Evolutionary conservation across 2,797 vertebrate species (phyloP), one percentile per base, ranked within the genome.

Genomic region (Microchirus variegatus): DNA sequence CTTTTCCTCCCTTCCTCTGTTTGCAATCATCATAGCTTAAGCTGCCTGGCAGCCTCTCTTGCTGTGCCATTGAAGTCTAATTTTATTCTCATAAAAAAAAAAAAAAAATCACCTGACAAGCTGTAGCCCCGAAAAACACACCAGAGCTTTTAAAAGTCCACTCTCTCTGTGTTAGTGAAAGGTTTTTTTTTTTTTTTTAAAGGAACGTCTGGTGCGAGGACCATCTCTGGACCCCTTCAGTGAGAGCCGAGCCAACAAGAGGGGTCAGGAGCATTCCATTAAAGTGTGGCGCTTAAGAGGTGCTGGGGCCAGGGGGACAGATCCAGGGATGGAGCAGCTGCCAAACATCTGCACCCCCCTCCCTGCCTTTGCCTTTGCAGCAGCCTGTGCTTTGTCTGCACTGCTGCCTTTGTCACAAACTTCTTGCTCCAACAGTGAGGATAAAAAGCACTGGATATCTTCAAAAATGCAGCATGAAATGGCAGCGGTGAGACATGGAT

Each of bases 241-340:
- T 3, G 45, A 77, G 82, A 77, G 70, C 83, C 61, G 53, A 82
- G 77, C 69, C 35, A 85, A 83, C 69, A 65, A 82, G 75, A 87
- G 75, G 75, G 86, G 81, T 88, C 82, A 82, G 79, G 76, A 84
- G 80, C 66, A 62, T 84, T 80, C 83, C 78, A 88, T 89, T 90
- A 89, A 90, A 90, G 81, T 59, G 64, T 83, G 83, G 89, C 89
- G 88, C 91, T 93, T 91, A 92, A 91, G 89, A 92, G 88, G 85
- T 92, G 87, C 80, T 80, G 87, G 87, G 84, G 83, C 81, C 60
- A 82, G 78, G 68, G 85, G 82, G 86, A 84, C 69, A 81, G 81
- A 82, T 81, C 73, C 78, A 69, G 75, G 73, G 80, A 77, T 70
- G 78, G 70, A 78, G 80, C 87, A 89, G 88, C 87, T 91, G 90